Evolutionary conservation across 2,888 invertebrate species (phyloP).

Genomic region (Nomada fabriciana): DNA sequence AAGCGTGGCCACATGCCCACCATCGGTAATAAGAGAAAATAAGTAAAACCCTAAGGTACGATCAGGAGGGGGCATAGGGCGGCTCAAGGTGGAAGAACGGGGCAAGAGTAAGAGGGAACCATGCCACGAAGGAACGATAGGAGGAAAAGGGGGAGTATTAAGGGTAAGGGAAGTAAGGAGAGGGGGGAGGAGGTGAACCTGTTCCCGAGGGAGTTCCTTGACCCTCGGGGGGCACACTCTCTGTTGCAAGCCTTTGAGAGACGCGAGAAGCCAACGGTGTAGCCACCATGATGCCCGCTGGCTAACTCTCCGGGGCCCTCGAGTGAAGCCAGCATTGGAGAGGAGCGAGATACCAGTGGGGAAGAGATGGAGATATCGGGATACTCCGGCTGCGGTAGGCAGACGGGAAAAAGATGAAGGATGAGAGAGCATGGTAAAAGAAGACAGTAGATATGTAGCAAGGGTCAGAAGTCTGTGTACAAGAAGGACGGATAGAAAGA

Average conservation of each 20-base stretch:
- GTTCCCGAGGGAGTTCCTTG: constrained; percentile 85
- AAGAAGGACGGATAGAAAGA: constrained; percentile 13
- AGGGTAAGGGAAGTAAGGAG: constrained; percentile 70
- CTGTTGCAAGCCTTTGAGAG: constrained; percentile 73
- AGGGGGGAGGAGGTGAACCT: constrained; percentile 83
- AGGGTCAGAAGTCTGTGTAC: background rate
- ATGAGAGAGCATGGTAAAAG: constrained; percentile 31
- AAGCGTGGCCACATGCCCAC: constrained; percentile 74
- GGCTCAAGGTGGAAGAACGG: constrained; percentile 69
- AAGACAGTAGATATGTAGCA: constrained; percentile 5
- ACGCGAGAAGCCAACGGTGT: constrained; percentile 77
- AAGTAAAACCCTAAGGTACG: constrained; percentile 80
- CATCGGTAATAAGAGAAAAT: constrained; percentile 81
- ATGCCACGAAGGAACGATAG: constrained; percentile 70
- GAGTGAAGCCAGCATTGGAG: constrained; percentile 59
- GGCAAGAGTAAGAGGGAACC: constrained; percentile 69
- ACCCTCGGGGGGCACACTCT: constrained; percentile 80
- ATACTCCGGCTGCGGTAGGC: constrained; percentile 47
- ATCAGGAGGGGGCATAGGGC: constrained; percentile 79
- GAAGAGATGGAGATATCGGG: constrained; percentile 38
- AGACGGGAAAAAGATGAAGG: constrained; percentile 60
- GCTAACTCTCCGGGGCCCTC: constrained; percentile 74
- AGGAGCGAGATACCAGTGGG: constrained; percentile 37
- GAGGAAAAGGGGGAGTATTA: constrained; percentile 61
- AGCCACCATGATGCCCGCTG: constrained; percentile 81